A percentile compares a stretch with the other conserved stretches of the same genome.
Evolutionary conservation across 2,113 vertebrate genomes (phyloP).

Genomic region (Corynorhinus townsendii): DNA sequence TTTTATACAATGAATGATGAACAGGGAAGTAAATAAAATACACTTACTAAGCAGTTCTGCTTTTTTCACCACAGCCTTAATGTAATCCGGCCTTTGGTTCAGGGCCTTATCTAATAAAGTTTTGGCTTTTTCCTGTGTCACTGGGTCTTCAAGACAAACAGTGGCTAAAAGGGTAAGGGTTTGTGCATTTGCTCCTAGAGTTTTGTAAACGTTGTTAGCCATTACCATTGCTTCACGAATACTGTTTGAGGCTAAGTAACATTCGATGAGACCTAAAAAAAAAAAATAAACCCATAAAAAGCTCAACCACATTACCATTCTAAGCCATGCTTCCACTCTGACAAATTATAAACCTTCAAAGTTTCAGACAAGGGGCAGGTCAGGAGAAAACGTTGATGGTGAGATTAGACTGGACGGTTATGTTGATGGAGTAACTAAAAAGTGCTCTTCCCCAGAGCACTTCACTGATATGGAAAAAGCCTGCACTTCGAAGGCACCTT

Average conservation of each 20-base stretch:
- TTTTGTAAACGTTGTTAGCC: slow-evolving; percentile 99
- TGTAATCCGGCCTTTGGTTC: slow-evolving; percentile 95
- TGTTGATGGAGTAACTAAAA: not conserved
- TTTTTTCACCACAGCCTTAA: slow-evolving; percentile 98
- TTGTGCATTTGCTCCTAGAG: slow-evolving; percentile 95
- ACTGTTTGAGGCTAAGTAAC: slow-evolving; percentile 96
- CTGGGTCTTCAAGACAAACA: slow-evolving; percentile 95
- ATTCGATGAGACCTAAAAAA: slow-evolving; percentile 93
- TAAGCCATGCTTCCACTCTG: not conserved
- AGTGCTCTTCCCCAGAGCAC: not conserved
- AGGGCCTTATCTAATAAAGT: slow-evolving; percentile 95
- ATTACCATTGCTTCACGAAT: slow-evolving; percentile 98
- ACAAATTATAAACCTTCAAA: not conserved
- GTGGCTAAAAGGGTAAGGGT: slow-evolving; percentile 96
- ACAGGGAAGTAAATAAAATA: not conserved
- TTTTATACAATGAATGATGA: not conserved
- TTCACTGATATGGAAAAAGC: not conserved
- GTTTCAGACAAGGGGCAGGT: not conserved
- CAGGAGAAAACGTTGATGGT: not conserved
- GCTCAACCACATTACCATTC: not conserved
- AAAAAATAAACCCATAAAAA: slow-evolving; percentile 7
- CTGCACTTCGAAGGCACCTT: not conserved
- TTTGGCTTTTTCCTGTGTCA: slow-evolving; percentile 97
- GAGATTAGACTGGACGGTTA: not conserved
- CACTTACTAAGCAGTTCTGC: slow-evolving; percentile 95